A percentile compares a stretch with the other conserved stretches of the same genome.
phyloP scores from a whole-genome alignment of 1,140 invertebrate genomes.

The Eriosoma lanigerum region DNA sequence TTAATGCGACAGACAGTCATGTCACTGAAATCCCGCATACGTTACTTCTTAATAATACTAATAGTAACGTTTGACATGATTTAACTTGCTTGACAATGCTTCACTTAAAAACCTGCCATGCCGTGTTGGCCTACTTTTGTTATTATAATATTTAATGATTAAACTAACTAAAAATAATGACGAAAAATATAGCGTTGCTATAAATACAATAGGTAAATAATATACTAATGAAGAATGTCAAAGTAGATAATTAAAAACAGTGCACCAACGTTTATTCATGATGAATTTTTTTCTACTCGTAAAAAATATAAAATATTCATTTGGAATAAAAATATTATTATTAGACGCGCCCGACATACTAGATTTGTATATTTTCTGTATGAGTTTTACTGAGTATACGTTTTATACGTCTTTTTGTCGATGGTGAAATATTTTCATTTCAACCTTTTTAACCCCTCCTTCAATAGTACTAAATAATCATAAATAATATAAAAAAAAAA shows the following conservation, averaged over 20 bases:
- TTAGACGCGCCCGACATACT: no score
- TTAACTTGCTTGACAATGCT: slow-evolving; percentile 37
- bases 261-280: no score
- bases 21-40: not conserved
- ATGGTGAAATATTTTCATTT: not conserved
- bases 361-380: no score
- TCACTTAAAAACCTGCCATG: slow-evolving; percentile 31
- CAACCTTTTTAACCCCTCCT: not conserved
- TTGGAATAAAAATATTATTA: no score
- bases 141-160: slow-evolving; percentile 2
- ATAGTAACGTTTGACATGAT: slow-evolving; percentile 10
- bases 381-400: no score
- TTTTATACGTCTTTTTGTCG: not conserved
- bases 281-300: no score
- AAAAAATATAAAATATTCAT: no score
- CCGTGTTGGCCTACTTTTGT: slow-evolving; percentile 2
- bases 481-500: not conserved
- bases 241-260: no score
- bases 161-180: not conserved
- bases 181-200: not conserved
- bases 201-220: no score
- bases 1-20: not conserved
- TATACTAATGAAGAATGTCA: not conserved
- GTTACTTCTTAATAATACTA: not conserved
- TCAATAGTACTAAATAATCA: not conserved